These are phyloP conservation scores for Opisthocomus hoazin DNA, from an alignment of 2,113 vertebrate genomes.

Conservation along the genomic window DNA sequence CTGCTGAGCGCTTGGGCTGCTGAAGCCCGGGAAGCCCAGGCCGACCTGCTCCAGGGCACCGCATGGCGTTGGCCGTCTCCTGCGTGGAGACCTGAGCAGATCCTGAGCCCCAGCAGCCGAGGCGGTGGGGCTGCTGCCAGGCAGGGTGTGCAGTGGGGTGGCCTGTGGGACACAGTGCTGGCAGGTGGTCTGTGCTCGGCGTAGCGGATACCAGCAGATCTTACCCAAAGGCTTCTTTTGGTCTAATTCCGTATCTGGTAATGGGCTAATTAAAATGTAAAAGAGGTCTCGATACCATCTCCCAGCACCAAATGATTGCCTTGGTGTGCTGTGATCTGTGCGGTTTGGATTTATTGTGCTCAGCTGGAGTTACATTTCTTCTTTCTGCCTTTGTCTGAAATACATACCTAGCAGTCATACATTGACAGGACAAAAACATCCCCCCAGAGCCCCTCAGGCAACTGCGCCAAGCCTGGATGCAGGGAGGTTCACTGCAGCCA, in stretches of 20 bases:
- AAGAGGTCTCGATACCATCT: not conserved
- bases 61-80: rapidly evolving
- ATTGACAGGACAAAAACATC: not conserved
- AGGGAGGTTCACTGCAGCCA: not conserved
- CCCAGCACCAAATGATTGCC: not conserved
- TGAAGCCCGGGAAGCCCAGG: not conserved
- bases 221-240: not conserved
- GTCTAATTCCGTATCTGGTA: not conserved
- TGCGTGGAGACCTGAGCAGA: not conserved
- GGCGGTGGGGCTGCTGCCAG: not conserved
- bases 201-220: not conserved
- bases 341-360: not conserved
- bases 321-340: not conserved
- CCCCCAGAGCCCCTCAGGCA: not conserved
- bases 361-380: not conserved
- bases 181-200: not conserved
- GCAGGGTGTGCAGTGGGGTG: not conserved
- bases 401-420: not conserved
- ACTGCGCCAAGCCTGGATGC: not conserved
- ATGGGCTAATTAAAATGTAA: not conserved
- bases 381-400: not conserved
- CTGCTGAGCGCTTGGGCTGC: not conserved
- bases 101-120: not conserved
- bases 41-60: not conserved
- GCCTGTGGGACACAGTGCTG: not conserved